A percentile compares a stretch with the other conserved stretches of the same genome.
Evolutionary conservation across 2,113 vertebrate species (phyloP).

Genomic region (Psittacula cyanocephala): DNA sequence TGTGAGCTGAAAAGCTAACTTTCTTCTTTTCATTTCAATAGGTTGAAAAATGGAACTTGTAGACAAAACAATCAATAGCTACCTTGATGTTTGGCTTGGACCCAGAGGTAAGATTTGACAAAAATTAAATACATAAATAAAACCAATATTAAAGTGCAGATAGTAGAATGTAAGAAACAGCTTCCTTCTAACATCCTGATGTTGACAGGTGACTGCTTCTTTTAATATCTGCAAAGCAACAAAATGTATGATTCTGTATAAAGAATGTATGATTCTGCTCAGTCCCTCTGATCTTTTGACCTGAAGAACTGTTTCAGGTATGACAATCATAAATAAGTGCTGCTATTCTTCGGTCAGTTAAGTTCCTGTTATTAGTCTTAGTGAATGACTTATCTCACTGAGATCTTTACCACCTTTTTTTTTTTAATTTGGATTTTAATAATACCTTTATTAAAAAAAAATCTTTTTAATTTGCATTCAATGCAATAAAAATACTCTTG

Average conservation of each 20-base stretch:
- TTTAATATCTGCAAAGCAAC: not conserved
- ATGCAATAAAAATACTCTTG: not conserved
- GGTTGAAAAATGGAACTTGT: conserved; percentile 88
- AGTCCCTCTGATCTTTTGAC: not conserved
- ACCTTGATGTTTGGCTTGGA: conserved; percentile 90
- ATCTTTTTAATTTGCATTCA: not conserved
- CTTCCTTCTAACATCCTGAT: not conserved
- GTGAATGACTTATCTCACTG: not conserved
- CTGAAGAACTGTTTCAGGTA: not conserved
- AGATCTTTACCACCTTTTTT: not conserved
- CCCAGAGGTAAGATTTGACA: conserved; percentile 85
- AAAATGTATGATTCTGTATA: not conserved
- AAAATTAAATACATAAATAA: not conserved
- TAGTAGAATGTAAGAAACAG: not conserved
- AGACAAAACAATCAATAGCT: conserved; percentile 87
- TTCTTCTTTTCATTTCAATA: conserved; percentile 62
- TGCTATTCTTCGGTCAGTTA: not conserved
- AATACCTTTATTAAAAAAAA: not conserved
- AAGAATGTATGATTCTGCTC: not conserved
- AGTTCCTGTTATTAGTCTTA: not conserved
- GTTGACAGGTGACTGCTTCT: not conserved
- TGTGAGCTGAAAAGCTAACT: not conserved
- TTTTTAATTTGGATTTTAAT: not conserved
- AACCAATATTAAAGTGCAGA: not conserved
- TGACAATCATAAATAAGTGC: not conserved